These are phyloP conservation scores for Hemicrepidius hirtus DNA, from an alignment of 2,888 invertebrate genomes.

Conservation along the genomic window DNA sequence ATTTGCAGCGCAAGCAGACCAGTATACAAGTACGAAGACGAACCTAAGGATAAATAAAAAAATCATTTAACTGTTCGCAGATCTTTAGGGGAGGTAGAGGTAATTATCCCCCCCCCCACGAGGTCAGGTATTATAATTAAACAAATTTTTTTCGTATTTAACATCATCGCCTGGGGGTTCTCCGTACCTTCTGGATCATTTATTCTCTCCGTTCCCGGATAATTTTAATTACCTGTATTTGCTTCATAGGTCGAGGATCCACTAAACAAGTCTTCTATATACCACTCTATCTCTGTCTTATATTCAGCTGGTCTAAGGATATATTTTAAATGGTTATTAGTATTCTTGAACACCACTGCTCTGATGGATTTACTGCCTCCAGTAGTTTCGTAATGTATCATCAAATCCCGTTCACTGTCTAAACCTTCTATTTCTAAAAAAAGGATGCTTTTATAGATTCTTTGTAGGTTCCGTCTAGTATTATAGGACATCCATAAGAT, in stretches of 20 bases:
- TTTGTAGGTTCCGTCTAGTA: too few relatives aligned
- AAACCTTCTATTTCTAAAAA: constrained; percentile 63
- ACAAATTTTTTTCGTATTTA: too few relatives aligned
- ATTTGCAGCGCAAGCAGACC: constrained; percentile 76
- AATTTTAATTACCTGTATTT: constrained; percentile 43
- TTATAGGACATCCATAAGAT: too few relatives aligned
- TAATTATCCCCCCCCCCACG: too few relatives aligned
- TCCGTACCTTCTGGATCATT: too few relatives aligned
- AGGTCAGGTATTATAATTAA: too few relatives aligned
- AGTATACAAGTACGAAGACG: constrained; percentile 71
- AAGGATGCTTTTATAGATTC: constrained; percentile 6
- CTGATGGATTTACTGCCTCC: constrained; percentile 55
- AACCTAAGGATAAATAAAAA: constrained; percentile 62
- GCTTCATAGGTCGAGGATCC: constrained; percentile 52
- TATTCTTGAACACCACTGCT: constrained; percentile 63
- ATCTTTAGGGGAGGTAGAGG: too few relatives aligned
- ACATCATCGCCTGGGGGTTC: too few relatives aligned
- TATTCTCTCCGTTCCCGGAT: too few relatives aligned
- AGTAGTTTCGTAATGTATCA: constrained; percentile 59
- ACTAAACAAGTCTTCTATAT: constrained; percentile 51
- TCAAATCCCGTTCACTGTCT: constrained; percentile 59
- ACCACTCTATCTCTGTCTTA: constrained; percentile 59
- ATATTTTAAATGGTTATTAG: constrained; percentile 61
- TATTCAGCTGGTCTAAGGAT: constrained; percentile 61
- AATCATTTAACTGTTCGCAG: too few relatives aligned